These are phyloP conservation scores for Antennarius striatus DNA, from an alignment of 2,113 vertebrate species.

Conservation along the genomic window DNA sequence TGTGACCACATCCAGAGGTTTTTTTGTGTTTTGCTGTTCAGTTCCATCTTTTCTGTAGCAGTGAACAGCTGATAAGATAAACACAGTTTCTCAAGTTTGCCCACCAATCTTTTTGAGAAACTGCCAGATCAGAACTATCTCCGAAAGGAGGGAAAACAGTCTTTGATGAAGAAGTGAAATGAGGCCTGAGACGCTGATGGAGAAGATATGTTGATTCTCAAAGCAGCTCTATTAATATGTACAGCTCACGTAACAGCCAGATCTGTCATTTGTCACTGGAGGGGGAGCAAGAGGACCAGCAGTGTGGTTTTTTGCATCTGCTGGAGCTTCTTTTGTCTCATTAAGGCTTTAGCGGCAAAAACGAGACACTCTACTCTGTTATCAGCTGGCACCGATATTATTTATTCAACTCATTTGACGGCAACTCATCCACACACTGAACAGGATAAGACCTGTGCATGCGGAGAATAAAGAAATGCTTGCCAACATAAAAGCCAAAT, in stretches of 20 bases:
- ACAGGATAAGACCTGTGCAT: slow-evolving; percentile 24
- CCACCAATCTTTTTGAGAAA: slow-evolving; percentile 4
- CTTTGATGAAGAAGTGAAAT: background rate
- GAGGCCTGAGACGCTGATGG: slow-evolving; percentile 28
- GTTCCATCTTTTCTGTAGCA: slow-evolving; percentile 24
- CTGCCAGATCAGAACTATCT: slow-evolving; percentile 10
- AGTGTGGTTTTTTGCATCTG: slow-evolving; percentile 39
- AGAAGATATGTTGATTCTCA: slow-evolving; percentile 35
- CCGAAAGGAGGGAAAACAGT: slow-evolving; percentile 3
- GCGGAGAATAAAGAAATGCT: slow-evolving; percentile 22
- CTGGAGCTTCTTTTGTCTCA: slow-evolving; percentile 35
- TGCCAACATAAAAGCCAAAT: slow-evolving; percentile 21
- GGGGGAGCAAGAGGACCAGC: slow-evolving; percentile 17
- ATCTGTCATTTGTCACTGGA: slow-evolving; percentile 52
- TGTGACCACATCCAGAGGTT: slow-evolving; percentile 14
- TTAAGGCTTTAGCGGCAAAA: slow-evolving; percentile 58
- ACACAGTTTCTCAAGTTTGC: slow-evolving; percentile 20
- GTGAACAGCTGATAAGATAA: slow-evolving; percentile 27
- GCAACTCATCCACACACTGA: slow-evolving; percentile 54
- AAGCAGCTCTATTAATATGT: slow-evolving; percentile 64
- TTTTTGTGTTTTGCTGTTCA: slow-evolving; percentile 36
- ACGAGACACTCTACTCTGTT: slow-evolving; percentile 56
- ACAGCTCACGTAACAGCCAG: slow-evolving; percentile 61
- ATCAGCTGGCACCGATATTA: slow-evolving; percentile 62
- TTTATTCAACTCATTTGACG: slow-evolving; percentile 73